A percentile compares a stretch with the other conserved stretches of the same genome.
phyloP scores from a whole-genome alignment of 2,888 invertebrate genomes.

The Rhogogaster chlorosoma region DNA sequence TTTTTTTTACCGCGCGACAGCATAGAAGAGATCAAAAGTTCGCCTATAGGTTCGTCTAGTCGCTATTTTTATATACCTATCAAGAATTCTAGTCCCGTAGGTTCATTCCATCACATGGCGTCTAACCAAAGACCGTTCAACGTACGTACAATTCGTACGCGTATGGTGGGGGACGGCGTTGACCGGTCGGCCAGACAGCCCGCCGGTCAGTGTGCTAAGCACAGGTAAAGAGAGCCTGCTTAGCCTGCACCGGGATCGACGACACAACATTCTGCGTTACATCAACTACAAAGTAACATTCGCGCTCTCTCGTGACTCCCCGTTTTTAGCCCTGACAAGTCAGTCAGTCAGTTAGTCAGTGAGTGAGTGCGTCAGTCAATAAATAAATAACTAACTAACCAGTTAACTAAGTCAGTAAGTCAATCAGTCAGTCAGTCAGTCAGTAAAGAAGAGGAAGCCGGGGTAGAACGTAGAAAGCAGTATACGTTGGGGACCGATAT shows the following conservation, averaged over 20 bases:
- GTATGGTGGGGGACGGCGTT: slow-evolving; percentile 25
- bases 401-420: not conserved
- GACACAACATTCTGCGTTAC: not conserved
- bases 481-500: not conserved
- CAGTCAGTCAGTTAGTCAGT: not conserved
- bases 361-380: not conserved
- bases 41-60: not conserved
- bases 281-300: not conserved
- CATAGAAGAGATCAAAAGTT: not conserved
- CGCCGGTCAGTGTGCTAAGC: slow-evolving; percentile 51
- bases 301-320: not conserved
- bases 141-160: not conserved
- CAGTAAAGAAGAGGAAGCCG: not conserved
- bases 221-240: slow-evolving; percentile 36
- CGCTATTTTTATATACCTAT: not conserved
- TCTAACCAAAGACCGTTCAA: not conserved
- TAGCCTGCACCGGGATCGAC: slow-evolving; percentile 15
- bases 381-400: no score
- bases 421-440: not conserved
- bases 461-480: not conserved
- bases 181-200: slow-evolving; percentile 34
- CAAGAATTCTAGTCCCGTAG: not conserved
- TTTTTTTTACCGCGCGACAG: not conserved
- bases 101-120: not conserved
- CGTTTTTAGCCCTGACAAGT: not conserved